Percentiles rank a stretch among this genome's conserved stretches.
Conservation (phyloP, 2,888 invertebrate genomes). For the Dermolepida albohirtum region DNA sequence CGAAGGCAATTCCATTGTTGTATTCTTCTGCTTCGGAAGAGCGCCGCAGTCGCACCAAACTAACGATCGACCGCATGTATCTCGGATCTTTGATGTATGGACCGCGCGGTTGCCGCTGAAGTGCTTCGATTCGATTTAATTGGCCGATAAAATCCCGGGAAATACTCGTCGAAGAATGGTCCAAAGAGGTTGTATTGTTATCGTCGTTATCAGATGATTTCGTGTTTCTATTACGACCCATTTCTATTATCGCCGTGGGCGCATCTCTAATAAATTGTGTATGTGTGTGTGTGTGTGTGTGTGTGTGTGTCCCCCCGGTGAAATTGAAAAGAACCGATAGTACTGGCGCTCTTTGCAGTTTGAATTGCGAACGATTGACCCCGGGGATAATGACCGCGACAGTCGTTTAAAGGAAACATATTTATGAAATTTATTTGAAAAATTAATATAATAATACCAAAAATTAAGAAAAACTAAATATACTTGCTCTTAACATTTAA, state of each 20-base stretch:
- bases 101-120: constrained; percentile 54
- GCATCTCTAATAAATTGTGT: constrained; percentile 41
- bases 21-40: constrained; percentile 41
- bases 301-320: constrained; percentile 8
- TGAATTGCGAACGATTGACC: too few species aligned
- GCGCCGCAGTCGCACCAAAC: too few species aligned
- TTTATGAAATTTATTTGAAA: too few species aligned
- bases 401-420: too few species aligned
- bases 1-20: constrained; percentile 42
- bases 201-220: constrained; percentile 46
- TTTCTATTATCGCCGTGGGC: constrained; percentile 40
- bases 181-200: constrained; percentile 23
- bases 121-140: constrained; percentile 61
- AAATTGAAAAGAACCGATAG: constrained; percentile 42
- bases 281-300: too few species aligned
- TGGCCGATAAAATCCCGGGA: constrained; percentile 57
- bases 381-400: too few species aligned
- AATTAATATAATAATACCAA: too few species aligned
- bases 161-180: constrained; percentile 50
- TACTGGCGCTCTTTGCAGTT: not conserved
- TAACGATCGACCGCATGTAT: constrained; percentile 40
- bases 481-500: too few species aligned
- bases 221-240: constrained; percentile 40
- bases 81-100: constrained; percentile 60
- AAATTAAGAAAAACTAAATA: too few species aligned